Evolutionary conservation across 2,113 vertebrate species (phyloP).

Genomic region (Danio rerio): DNA sequence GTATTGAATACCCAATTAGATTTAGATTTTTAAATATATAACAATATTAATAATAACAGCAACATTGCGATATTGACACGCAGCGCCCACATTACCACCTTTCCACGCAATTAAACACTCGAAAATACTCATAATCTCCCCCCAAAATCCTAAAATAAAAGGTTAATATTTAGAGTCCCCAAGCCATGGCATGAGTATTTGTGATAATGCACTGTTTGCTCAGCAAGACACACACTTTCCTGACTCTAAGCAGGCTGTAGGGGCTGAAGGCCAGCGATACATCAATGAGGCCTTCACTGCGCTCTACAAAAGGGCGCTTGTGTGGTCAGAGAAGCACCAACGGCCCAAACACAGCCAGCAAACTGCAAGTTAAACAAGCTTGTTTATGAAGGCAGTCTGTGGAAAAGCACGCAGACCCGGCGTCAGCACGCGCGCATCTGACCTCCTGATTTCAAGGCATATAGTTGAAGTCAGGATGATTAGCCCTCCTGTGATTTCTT

Average conservation of each 20-base stretch:
- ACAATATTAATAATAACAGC: no score
- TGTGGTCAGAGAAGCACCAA: slow-evolving; percentile 70
- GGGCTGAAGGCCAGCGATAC: slow-evolving; percentile 70
- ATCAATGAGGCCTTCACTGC: slow-evolving; percentile 80
- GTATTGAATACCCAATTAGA: neutral
- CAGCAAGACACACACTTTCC: slow-evolving; percentile 61
- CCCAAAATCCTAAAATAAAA: slow-evolving; percentile 47
- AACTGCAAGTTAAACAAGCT: slow-evolving; percentile 73
- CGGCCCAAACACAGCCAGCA: slow-evolving; percentile 64
- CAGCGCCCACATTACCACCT: neutral
- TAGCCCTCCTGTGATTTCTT: no score
- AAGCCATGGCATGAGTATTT: slow-evolving; percentile 56
- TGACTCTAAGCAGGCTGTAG: slow-evolving; percentile 64
- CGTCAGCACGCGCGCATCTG: neutral
- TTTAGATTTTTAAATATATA: neutral
- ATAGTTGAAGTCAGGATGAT: no score
- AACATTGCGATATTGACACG: no score
- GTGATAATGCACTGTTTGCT: slow-evolving; percentile 67
- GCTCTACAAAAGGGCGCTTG: slow-evolving; percentile 76
- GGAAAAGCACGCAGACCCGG: slow-evolving; percentile 54
- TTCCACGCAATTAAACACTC: neutral
- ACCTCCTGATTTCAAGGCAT: neutral
- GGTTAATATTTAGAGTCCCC: slow-evolving; percentile 5
- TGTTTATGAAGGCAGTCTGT: slow-evolving; percentile 74
- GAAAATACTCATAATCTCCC: neutral